Evolutionary conservation across 2,888 invertebrate species (phyloP).

Genomic region (Drosophila helvetica): DNA sequence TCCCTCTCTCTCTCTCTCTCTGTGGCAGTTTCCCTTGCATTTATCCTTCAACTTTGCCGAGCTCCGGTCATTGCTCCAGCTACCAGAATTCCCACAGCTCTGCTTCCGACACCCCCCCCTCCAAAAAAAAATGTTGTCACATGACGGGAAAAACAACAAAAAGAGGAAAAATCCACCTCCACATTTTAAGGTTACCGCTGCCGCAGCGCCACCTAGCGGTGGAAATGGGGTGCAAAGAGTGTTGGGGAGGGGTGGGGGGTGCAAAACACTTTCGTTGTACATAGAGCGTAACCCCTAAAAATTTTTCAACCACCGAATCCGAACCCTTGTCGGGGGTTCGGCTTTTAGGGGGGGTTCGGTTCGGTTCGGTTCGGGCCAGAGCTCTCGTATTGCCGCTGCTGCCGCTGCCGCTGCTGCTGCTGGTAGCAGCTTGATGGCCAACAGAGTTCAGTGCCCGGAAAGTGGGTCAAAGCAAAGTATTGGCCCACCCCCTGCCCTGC

Average conservation of each 20-base stretch:
- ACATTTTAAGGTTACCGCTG: conserved; percentile 68
- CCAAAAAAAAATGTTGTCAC: conserved; percentile 41
- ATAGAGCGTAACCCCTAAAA: conserved; percentile 75
- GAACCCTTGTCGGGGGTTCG: neutral
- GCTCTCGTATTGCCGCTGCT: conserved; percentile 2
- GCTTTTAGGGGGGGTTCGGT: neutral
- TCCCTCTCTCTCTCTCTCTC: neutral
- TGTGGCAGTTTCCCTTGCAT: conserved; percentile 33
- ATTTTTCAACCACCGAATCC: conserved; percentile 35
- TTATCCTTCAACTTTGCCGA: conserved; percentile 78
- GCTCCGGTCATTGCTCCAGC: conserved; percentile 80
- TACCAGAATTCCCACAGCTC: conserved; percentile 15
- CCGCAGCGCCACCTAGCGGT: conserved; percentile 63
- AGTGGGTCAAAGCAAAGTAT: conserved; percentile 83
- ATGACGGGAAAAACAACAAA: conserved; percentile 35
- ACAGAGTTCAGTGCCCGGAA: conserved; percentile 78
- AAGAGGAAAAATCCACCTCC: neutral
- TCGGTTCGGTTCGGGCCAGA: conserved; percentile 16
- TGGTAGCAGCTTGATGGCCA: conserved; percentile 6
- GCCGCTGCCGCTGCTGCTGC: conserved; percentile 5
- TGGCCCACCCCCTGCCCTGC: neutral
- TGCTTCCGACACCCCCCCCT: conserved; percentile 13
- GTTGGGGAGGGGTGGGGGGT: neutral
- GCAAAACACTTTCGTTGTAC: conserved; percentile 48
- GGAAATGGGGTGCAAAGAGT: conserved; percentile 30